Evolutionary conservation across 2,888 invertebrate genomes (phyloP).

Genomic region (Drepana falcataria): DNA sequence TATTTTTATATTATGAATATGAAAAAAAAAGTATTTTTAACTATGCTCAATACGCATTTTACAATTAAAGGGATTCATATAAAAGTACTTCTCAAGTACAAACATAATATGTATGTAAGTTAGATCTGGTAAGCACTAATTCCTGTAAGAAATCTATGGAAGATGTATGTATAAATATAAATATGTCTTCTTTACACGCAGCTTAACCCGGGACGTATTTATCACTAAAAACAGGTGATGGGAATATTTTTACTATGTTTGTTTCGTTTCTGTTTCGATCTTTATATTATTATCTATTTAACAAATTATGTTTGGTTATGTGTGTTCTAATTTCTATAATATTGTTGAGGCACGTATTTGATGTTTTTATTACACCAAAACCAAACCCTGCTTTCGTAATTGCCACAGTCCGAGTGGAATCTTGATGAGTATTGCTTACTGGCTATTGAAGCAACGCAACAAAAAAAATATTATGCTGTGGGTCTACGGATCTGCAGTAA

Average conservation of each 20-base stretch:
- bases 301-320: background rate
- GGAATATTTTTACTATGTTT: constrained; percentile 64
- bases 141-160: constrained; percentile 20
- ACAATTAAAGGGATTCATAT: background rate
- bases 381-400: too few relatives aligned
- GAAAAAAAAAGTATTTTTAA: background rate
- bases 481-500: too few relatives aligned
- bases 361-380: too few relatives aligned
- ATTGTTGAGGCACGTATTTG: background rate
- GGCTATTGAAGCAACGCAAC: too few relatives aligned
- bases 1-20: constrained; percentile 5
- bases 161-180: constrained; percentile 57
- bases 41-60: too few relatives aligned
- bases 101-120: background rate
- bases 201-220: constrained; percentile 79
- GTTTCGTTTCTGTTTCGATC: constrained; percentile 33
- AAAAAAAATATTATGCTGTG: too few relatives aligned
- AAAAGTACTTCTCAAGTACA: constrained; percentile 1
- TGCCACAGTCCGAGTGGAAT: too few relatives aligned
- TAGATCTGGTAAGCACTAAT: constrained; percentile 22
- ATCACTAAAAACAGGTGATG: constrained; percentile 79
- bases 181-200: constrained; percentile 78
- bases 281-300: constrained; percentile 10
- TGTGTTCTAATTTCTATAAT: background rate
- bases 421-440: too few relatives aligned